Conservation (phyloP, 2,888 invertebrate species). For the Cerceris rybyensis region DNA sequence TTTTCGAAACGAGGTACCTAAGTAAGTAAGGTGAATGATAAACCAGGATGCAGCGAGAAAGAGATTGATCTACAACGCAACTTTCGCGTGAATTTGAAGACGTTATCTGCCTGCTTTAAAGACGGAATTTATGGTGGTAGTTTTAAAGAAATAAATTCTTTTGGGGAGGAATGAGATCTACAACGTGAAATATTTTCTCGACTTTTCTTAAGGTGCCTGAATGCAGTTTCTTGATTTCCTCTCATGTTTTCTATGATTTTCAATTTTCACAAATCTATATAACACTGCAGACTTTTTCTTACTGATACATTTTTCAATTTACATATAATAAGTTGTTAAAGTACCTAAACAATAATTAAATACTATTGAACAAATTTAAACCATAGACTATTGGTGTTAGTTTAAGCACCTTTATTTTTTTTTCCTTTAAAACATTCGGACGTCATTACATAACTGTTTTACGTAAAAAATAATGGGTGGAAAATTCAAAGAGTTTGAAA, state of each 20-base stretch:
- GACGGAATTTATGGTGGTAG: slow-evolving; percentile 69
- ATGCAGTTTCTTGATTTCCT: background rate
- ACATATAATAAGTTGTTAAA: too few species aligned
- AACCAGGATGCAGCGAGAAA: slow-evolving; percentile 21
- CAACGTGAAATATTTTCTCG: background rate
- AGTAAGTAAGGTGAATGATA: background rate
- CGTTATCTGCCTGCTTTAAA: slow-evolving; percentile 72
- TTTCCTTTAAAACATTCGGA: too few species aligned
- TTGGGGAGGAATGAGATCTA: background rate
- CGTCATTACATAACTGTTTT: too few species aligned
- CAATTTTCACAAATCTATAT: background rate
- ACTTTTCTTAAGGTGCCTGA: background rate
- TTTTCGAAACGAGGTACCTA: background rate
- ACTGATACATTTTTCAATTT: too few species aligned
- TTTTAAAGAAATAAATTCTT: slow-evolving; percentile 56
- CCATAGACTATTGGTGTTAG: too few species aligned
- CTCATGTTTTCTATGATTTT: background rate
- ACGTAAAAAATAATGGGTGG: too few species aligned
- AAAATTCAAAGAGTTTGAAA: too few species aligned
- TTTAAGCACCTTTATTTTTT: too few species aligned
- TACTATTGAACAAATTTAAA: too few species aligned
- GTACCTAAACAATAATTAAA: too few species aligned
- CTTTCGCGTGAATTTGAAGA: slow-evolving; percentile 75
- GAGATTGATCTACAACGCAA: slow-evolving; percentile 72
- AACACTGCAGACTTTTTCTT: too few species aligned